Evolutionary conservation across 30 jellyfish, hydroid and myxozoan genomes (phyloP).

Genomic region (Chironex yamaguchii): DNA sequence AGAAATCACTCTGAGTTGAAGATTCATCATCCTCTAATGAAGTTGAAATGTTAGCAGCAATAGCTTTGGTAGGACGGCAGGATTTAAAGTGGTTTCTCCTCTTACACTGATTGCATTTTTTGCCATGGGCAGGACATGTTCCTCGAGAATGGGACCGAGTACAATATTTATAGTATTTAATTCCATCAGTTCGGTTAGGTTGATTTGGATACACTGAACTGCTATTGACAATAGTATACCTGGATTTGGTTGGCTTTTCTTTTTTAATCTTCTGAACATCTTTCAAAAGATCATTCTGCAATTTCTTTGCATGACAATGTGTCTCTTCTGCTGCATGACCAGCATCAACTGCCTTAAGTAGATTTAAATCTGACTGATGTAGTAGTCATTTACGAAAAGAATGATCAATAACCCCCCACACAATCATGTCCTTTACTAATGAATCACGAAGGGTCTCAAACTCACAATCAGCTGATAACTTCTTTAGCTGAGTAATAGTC

Average conservation of each 20-base stretch:
- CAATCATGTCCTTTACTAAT: constrained; percentile 10
- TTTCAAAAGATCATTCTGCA: no score
- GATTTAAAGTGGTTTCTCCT: constrained; percentile 42
- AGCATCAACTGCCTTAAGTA: no score
- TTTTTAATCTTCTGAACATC: no score
- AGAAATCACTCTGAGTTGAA: constrained; percentile 8
- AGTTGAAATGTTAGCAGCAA: no score
- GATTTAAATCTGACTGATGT: not conserved
- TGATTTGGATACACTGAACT: no score
- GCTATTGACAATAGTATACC: no score
- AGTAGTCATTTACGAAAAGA: constrained; percentile 4
- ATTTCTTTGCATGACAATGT: no score
- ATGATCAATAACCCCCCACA: not conserved
- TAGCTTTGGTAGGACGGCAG: no score
- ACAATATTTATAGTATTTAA: constrained; percentile 59
- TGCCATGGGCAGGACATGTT: constrained; percentile 61
- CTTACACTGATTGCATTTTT: constrained; percentile 45
- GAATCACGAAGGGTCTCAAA: constrained; percentile 13
- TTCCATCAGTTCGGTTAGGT: no score
- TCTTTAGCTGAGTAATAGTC: constrained; percentile 1
- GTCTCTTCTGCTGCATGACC: no score
- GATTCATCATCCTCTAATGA: no score
- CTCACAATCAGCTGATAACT: constrained; percentile 10
- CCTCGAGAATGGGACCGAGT: constrained; percentile 63
- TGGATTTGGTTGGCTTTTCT: no score